A percentile compares a stretch with the other conserved stretches of the same genome.
Conservation (phyloP, 2,888 invertebrate species). For the Venusia cambrica region DNA sequence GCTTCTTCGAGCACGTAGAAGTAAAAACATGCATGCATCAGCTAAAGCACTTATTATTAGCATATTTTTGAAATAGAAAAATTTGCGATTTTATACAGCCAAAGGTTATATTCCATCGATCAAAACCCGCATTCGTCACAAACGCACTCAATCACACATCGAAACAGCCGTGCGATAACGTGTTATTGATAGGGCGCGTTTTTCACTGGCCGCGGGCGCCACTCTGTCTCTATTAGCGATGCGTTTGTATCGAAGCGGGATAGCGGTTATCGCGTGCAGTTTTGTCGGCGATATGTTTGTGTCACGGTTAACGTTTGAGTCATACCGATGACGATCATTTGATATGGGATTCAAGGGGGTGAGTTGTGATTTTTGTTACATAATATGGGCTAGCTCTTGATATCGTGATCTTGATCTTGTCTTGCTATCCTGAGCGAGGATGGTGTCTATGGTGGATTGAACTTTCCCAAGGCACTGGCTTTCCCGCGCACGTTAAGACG, state of each 20-base stretch:
- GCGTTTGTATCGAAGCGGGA: conserved; percentile 15
- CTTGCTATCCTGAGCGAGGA: too few species aligned
- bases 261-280: conserved; percentile 18
- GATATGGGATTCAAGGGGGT: too few species aligned
- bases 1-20: too few species aligned
- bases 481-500: too few species aligned
- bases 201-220: conserved; percentile 52
- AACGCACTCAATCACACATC: conserved; percentile 15
- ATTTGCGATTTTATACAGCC: conserved; percentile 21
- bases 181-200: conserved; percentile 62
- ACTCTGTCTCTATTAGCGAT: conserved; percentile 48
- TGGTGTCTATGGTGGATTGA: too few species aligned
- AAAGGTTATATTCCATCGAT: conserved; percentile 17
- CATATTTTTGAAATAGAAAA: background rate
- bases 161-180: conserved; percentile 16
- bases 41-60: too few species aligned
- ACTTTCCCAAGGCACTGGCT: too few species aligned
- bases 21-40: too few species aligned
- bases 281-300: conserved; percentile 13
- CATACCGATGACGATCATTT: too few species aligned
- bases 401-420: too few species aligned
- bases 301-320: conserved; percentile 6
- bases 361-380: too few species aligned
- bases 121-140: conserved; percentile 38
- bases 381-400: too few species aligned